A percentile compares a stretch with the other conserved stretches of the same genome.
phyloP scores from a whole-genome alignment of 2,113 vertebrate species.

The Regulus satrapa region DNA sequence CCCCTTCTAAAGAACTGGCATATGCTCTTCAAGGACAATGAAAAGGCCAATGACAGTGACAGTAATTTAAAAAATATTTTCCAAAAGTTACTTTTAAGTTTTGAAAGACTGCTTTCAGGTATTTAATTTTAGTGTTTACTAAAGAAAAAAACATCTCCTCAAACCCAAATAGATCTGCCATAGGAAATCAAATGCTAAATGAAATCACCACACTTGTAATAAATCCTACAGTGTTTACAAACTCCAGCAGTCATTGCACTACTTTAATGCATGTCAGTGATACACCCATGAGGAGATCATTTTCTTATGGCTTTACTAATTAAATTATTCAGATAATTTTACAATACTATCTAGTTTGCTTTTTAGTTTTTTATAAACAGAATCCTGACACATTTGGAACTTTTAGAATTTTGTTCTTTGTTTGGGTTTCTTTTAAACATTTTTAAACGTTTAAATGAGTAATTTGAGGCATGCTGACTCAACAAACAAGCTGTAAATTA shows the following conservation, averaged over 20 bases:
- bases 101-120: neutral
- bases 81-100: neutral
- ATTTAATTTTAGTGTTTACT: neutral
- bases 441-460: neutral
- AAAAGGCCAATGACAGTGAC: fast-evolving
- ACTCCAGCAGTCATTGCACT: neutral
- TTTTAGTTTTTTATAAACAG: neutral
- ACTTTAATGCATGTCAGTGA: neutral
- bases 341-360: neutral
- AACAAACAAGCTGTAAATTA: neutral
- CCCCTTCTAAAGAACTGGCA: neutral
- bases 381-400: fast-evolving
- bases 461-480: neutral
- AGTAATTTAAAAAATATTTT: neutral
- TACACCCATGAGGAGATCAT: neutral
- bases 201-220: neutral
- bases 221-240: neutral
- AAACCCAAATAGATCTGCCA: neutral
- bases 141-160: neutral
- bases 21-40: neutral
- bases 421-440: fast-evolving
- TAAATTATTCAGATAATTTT: neutral
- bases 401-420: neutral
- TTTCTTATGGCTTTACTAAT: neutral
- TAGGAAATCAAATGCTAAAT: neutral